phyloP scores from a whole-genome alignment of 2,888 invertebrate species.

The Metellina segmentata region DNA sequence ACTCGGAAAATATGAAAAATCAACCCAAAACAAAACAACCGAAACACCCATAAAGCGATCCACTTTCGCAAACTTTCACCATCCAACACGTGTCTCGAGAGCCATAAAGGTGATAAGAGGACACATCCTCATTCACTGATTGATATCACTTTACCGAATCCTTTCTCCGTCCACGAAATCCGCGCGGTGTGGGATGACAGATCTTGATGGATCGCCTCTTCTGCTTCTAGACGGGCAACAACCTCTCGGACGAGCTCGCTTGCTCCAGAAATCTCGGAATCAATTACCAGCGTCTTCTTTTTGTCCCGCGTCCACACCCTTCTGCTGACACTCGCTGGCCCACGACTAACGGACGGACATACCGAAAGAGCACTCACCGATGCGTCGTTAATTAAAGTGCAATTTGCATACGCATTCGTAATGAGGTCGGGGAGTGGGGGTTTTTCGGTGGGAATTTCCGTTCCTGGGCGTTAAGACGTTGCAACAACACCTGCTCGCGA shows the following conservation, averaged over 20 bases:
- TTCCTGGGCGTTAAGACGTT: too few relatives aligned
- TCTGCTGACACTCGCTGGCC: not conserved
- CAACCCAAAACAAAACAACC: not conserved
- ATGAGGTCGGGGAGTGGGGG: not conserved
- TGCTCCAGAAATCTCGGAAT: not conserved
- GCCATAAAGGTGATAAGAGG: not conserved
- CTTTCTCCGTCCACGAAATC: not conserved
- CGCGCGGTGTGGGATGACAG: not conserved
- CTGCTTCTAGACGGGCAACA: not conserved
- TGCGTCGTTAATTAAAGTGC: not conserved
- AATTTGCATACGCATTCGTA: not conserved
- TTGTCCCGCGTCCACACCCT: not conserved
- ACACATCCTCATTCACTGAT: not conserved
- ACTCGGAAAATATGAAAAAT: too few relatives aligned
- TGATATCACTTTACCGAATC: slow-evolving; percentile 11
- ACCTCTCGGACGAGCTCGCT: not conserved
- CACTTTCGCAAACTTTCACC: not conserved
- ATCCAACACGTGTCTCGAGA: not conserved
- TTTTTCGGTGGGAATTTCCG: not conserved
- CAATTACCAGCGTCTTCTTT: not conserved
- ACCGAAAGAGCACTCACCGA: not conserved
- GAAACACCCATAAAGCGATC: not conserved
- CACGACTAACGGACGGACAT: slow-evolving; percentile 2
- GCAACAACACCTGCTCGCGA: too few relatives aligned
- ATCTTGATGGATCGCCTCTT: slow-evolving; percentile 5